phyloP scores from a whole-genome alignment of 2,888 invertebrate genomes.

The Hypolimnas misippus region DNA sequence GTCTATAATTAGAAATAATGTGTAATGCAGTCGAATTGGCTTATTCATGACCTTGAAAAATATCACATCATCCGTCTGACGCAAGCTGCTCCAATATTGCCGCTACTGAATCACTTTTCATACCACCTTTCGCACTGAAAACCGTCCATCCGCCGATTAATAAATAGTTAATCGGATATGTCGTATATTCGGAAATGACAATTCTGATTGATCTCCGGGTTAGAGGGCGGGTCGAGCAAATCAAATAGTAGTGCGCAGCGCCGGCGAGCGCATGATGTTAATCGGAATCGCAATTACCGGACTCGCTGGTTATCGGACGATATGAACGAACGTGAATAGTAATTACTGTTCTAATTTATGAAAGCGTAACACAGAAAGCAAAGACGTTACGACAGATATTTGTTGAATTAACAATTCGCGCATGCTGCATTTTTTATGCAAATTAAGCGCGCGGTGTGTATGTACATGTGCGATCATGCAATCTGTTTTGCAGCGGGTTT shows the following conservation, averaged over 20 bases:
- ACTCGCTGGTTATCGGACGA: slow-evolving; percentile 18
- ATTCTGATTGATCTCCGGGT: slow-evolving; percentile 68
- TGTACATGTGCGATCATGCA: slow-evolving; percentile 25
- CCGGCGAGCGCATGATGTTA: slow-evolving; percentile 45
- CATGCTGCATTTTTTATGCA: slow-evolving; percentile 61
- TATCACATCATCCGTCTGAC: slow-evolving; percentile 14
- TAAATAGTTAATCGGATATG: slow-evolving; percentile 42
- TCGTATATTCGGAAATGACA: slow-evolving; percentile 66
- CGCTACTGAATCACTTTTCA: slow-evolving; percentile 35
- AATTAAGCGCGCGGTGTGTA: slow-evolving; percentile 49
- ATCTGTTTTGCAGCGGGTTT: slow-evolving; percentile 22
- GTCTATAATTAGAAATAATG: slow-evolving; percentile 3
- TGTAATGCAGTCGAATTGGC: slow-evolving; percentile 8
- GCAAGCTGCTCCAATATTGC: slow-evolving; percentile 14
- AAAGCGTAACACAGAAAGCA: slow-evolving; percentile 41
- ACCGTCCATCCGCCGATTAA: slow-evolving; percentile 35
- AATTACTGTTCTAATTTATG: slow-evolving; percentile 32
- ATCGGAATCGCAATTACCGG: slow-evolving; percentile 32
- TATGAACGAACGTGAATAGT: slow-evolving; percentile 16
- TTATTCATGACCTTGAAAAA: slow-evolving; percentile 7
- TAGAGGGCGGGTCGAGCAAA: slow-evolving; percentile 46
- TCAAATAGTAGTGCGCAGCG: slow-evolving; percentile 45
- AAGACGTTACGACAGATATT: slow-evolving; percentile 32
- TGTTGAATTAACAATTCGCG: slow-evolving; percentile 32
- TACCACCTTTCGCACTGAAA: slow-evolving; percentile 25